Evolutionary conservation across 2,888 invertebrate genomes (phyloP).

Genomic region (Panopea generosa): DNA sequence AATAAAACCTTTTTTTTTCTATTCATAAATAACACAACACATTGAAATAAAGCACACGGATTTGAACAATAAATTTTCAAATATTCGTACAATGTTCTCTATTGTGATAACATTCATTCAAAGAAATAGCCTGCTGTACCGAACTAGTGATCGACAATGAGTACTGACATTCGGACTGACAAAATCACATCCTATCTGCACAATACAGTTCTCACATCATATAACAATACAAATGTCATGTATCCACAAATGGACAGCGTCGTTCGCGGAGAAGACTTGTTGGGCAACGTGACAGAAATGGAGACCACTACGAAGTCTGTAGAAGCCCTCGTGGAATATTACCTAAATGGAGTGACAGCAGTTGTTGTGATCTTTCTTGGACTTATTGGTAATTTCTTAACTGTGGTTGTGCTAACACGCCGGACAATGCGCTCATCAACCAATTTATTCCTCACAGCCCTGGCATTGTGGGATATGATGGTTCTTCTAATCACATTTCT

Average conservation of each 20-base stretch:
- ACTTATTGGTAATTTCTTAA: conserved; percentile 89
- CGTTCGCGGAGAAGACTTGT: background rate
- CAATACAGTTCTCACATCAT: too few species aligned
- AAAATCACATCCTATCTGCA: too few species aligned
- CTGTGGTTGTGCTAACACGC: conserved; percentile 87
- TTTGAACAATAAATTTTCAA: too few species aligned
- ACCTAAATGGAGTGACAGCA: conserved; percentile 78
- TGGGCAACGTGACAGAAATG: background rate
- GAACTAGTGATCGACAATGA: too few species aligned
- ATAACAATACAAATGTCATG: background rate
- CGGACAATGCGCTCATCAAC: conserved; percentile 91
- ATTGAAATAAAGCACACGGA: too few species aligned
- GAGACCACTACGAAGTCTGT: too few species aligned
- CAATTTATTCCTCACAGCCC: conserved; percentile 86
- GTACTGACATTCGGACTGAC: too few species aligned
- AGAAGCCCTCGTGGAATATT: conserved; percentile 45
- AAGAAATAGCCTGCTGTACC: too few species aligned
- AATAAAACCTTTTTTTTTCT: too few species aligned
- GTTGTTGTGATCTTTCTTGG: conserved; percentile 87
- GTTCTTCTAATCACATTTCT: conserved; percentile 80
- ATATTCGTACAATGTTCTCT: too few species aligned
- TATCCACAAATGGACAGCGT: background rate
- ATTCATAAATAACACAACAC: too few species aligned
- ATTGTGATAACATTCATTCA: too few species aligned
- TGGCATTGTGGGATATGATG: conserved; percentile 84